These are phyloP conservation scores for Pristionchus mayeri DNA, from an alignment of 2,888 invertebrate species.

Conservation along the genomic window DNA sequence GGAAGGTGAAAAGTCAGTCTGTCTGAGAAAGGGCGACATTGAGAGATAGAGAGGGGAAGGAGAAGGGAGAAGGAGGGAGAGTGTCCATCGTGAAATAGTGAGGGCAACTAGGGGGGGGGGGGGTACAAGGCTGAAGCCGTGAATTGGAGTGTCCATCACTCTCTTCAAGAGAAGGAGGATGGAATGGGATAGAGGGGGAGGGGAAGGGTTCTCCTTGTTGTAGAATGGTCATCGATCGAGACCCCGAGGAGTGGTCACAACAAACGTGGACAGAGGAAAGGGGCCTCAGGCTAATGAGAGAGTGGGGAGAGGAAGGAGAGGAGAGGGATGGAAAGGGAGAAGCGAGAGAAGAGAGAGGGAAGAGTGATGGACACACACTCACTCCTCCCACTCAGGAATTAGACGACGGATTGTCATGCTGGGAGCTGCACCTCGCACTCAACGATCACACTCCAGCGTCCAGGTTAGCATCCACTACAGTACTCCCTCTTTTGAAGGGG, in stretches of 20 bases:
- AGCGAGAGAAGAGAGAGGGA: neutral
- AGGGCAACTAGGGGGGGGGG: neutral
- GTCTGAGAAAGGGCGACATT: neutral
- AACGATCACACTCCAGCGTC: slow-evolving; percentile 63
- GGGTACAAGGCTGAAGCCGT: neutral
- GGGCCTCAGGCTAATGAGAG: neutral
- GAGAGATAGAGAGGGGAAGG: neutral
- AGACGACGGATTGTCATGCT: slow-evolving; percentile 50
- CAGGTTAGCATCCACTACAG: slow-evolving; percentile 59
- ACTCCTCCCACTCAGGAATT: slow-evolving; percentile 31
- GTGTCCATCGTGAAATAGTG: neutral
- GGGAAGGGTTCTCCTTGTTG: neutral
- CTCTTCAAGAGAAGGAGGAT: neutral
- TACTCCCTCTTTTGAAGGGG: too few species aligned
- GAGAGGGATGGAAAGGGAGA: too few species aligned
- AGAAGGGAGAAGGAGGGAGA: neutral
- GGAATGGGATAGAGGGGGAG: neutral
- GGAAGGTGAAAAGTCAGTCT: neutral
- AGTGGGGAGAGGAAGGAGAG: neutral
- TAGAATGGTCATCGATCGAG: slow-evolving; percentile 29
- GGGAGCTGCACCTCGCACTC: slow-evolving; percentile 63
- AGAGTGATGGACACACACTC: slow-evolving; percentile 29
- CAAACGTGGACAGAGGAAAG: neutral
- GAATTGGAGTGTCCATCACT: neutral
- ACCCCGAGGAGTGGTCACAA: neutral